Conservation (phyloP, 1,140 invertebrate species). For the Arion vulgaris region DNA sequence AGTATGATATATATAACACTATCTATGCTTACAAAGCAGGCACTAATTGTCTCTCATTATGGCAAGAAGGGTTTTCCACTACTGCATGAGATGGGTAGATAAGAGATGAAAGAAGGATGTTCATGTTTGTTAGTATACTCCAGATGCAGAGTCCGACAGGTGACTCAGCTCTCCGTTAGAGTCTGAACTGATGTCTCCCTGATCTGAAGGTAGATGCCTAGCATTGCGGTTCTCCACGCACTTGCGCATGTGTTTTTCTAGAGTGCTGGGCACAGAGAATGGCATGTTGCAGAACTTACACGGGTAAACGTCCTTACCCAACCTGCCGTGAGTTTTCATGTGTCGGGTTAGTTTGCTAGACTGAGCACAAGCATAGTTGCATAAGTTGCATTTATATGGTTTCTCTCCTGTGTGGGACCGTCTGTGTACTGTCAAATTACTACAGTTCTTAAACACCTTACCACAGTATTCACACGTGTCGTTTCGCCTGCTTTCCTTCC, state of each 20-base stretch:
- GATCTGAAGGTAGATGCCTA: slow-evolving; percentile 50
- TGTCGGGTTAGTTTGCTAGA: slow-evolving; percentile 98
- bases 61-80: too few species aligned
- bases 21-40: too few species aligned
- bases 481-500: slow-evolving; percentile 82
- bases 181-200: slow-evolving; percentile 43
- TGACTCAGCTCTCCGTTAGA: slow-evolving; percentile 22
- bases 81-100: too few species aligned
- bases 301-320: slow-evolving; percentile 95
- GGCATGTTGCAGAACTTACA: slow-evolving; percentile 99
- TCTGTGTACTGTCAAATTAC: slow-evolving; percentile 96
- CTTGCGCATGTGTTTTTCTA: slow-evolving; percentile 99
- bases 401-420: slow-evolving; percentile 98
- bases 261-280: slow-evolving; percentile 98
- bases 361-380: slow-evolving; percentile 99
- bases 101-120: too few species aligned
- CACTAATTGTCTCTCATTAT: too few species aligned
- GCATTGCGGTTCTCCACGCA: slow-evolving; percentile 91
- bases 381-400: slow-evolving; percentile 99
- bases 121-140: slow-evolving; percentile 7
- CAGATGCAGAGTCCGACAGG: slow-evolving; percentile 31
- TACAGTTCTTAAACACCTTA: slow-evolving; percentile 99
- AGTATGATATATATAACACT: too few species aligned
- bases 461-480: slow-evolving; percentile 99
- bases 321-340: slow-evolving; percentile 99